These are phyloP conservation scores for Luffia ferchaultella DNA, from an alignment of 2,888 invertebrate genomes.

Conservation along the genomic window DNA sequence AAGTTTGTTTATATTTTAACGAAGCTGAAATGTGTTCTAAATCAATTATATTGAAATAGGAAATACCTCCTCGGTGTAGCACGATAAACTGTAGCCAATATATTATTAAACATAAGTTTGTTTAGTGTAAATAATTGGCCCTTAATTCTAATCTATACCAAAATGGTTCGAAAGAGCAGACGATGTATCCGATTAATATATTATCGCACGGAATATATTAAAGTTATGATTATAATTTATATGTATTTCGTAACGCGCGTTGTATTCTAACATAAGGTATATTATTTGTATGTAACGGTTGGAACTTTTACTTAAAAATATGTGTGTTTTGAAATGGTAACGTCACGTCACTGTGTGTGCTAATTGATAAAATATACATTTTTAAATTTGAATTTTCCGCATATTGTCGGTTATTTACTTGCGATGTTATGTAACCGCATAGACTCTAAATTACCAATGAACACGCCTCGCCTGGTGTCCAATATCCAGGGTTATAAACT, in stretches of 20 bases:
- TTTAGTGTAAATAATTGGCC: not conserved
- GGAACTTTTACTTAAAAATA: not conserved
- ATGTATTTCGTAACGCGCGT: too few species aligned
- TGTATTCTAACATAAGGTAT: too few species aligned
- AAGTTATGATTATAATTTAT: too few species aligned
- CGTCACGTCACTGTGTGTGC: not conserved
- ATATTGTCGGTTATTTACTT: not conserved
- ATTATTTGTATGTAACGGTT: not conserved
- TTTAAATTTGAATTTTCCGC: not conserved
- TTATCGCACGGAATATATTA: not conserved
- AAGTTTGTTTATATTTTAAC: not conserved
- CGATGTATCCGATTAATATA: not conserved
- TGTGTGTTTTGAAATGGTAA: not conserved
- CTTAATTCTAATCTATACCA: not conserved
- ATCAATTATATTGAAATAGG: slow-evolving; percentile 40
- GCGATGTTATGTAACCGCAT: not conserved
- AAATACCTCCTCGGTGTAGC: not conserved
- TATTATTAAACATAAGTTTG: not conserved
- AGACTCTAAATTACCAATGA: not conserved
- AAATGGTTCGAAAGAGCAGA: not conserved
- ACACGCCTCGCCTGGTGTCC: slow-evolving; percentile 3
- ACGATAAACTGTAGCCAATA: not conserved
- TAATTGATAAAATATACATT: too few species aligned
- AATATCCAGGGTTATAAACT: slow-evolving; percentile 45
- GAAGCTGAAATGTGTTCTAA: slow-evolving; percentile 38